These are phyloP conservation scores for Brachionus rubens DNA, from an alignment of 1,140 invertebrate species.

Conservation along the genomic window DNA sequence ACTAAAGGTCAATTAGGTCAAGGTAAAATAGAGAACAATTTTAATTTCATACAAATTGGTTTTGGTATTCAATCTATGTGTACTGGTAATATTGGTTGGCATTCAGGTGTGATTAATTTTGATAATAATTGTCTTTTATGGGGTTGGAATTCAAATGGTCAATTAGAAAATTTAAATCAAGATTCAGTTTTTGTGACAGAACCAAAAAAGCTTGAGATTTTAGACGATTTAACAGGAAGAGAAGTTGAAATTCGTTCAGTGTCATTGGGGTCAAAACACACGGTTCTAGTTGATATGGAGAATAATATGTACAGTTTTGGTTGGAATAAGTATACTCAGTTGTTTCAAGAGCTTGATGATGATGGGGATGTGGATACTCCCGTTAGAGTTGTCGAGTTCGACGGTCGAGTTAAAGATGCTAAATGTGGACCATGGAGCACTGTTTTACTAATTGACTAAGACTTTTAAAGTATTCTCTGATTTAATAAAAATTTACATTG, in stretches of 20 bases:
- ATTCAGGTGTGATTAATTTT: neutral
- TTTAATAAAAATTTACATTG: no score
- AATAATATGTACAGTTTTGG: constrained; percentile 1
- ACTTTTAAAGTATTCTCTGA: no score
- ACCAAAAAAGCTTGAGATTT: neutral
- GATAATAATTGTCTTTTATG: constrained; percentile 17
- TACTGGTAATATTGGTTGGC: constrained; percentile 31
- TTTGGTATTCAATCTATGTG: neutral
- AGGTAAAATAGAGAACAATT: constrained; percentile 46
- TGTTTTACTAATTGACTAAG: no score
- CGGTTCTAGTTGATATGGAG: neutral
- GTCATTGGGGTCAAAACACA: constrained; percentile 1
- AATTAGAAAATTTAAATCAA: neutral
- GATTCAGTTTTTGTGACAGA: neutral
- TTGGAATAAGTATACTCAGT: constrained; percentile 35
- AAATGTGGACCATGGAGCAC: constrained; percentile 29
- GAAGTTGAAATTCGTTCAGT: neutral
- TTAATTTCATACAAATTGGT: neutral
- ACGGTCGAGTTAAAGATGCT: neutral
- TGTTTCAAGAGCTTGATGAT: neutral
- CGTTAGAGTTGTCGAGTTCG: neutral
- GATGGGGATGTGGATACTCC: neutral
- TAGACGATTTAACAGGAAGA: neutral
- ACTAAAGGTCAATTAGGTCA: constrained; percentile 78
- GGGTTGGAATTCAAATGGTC: constrained; percentile 37